Evolutionary conservation across 2,888 invertebrate species (phyloP), one percentile per base, ranked within the genome.

Genomic region (Hypomecis atomaria): DNA sequence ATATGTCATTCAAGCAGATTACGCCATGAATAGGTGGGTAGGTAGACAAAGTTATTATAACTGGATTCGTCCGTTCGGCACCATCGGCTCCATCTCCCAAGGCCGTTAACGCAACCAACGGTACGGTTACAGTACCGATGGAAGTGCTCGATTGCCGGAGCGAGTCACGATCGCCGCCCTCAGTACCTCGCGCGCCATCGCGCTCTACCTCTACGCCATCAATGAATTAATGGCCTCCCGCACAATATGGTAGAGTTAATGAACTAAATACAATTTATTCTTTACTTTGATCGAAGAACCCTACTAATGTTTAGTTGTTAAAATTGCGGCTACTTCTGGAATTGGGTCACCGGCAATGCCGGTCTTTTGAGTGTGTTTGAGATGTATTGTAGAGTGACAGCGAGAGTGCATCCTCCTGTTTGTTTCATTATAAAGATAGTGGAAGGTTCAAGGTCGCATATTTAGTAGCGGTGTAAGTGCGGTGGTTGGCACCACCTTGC

Each of bases 391-490:
- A 47, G 53, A 37, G 10, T 11, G 0, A n/a, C 7, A 40, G 40
- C 45, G 64, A 58, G 56, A 75, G 71, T 82, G 82, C 81, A 84
- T 77, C 75, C 65, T 77, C 70, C 58, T 53, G 65, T 71, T 72
- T 83, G 83, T 84, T 23, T 23, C 86, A 77, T 85, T 76, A 79
- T 78, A 74, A 76, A 74, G 72, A 79, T 81, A 78, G 84, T 83
- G 78, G 72, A 85, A 85, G 86, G 90, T 90, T 90, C 91, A 92
- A 92, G 91, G 91, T 84, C 89, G 86, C 79, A 72, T 79, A 73
- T 81, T 82, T 79, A 78, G 82, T 75, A 70, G 85, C 82, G 83
- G 83, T 78, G 79, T 78, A 80, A 80, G 76, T 78, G 78, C 79
- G 82, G 83, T 79, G 84, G 83, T 79, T 79, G 85, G 85, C 85